Base-by-base conservation (phyloP, 1,140 invertebrate genomes). In the Drosophila pruinosa region DNA sequence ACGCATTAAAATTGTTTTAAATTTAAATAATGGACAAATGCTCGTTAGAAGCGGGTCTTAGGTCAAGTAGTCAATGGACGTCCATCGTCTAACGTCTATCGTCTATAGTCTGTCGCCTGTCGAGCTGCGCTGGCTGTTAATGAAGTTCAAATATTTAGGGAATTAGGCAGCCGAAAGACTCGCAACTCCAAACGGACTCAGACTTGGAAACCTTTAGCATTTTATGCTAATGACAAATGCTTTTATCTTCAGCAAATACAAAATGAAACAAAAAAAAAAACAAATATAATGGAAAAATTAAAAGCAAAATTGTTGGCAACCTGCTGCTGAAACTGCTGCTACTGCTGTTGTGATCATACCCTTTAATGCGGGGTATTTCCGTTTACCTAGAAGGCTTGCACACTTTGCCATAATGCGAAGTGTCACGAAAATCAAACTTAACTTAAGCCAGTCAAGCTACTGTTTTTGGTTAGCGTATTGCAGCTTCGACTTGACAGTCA, bases 151-250 rank as follows among this genome's bases (percentile, higher is more conserved):
- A 86, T 86, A 86, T 88, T 86, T 85, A 41, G 63, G 62, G 69
- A 72, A 53, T 72, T 72, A 61, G 54, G 41, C 54, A 22, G 41
- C 31, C 21, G 43, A 65, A 50, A 38, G 52, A 34, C 34, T 22
- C 15, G n/a, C 38, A 72, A 63, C 56, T 62, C 39, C 34, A n/a
- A n/a, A n/a, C n/a, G n/a, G 39, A 70, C 76, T 67, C 54, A 72
- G 70, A 80, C 58, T 61, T 17, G 50, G 28, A 63, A 54, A 85
- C 73, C 80, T 72, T 77, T 63, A 43, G 68, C 71, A 78, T 88
- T 86, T 88, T 81, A 86, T 88, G 81, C 81, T 86, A 86, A 86
- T 86, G 81, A 88, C 82, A 86, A 86, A 88, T 88, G 81, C 81
- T 86, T 86, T 86, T 86, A 86, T 86, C 81, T 86, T 63, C 19